These are phyloP conservation scores for Phaetusa simplex DNA, from an alignment of 2,113 vertebrate species.

Conservation along the genomic window DNA sequence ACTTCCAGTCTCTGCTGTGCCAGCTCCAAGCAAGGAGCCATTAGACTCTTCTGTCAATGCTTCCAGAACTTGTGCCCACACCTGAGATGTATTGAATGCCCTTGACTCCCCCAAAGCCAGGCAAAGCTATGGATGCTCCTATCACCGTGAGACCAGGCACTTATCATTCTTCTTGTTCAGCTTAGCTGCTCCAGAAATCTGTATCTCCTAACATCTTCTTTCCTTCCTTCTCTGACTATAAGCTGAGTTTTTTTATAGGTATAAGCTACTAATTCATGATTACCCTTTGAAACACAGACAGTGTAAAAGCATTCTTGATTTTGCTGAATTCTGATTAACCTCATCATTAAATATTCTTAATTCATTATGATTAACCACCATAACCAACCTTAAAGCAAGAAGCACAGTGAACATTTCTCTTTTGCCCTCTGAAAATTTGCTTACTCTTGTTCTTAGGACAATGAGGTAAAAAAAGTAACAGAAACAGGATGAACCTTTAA, in stretches of 20 bases:
- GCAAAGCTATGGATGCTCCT: neutral
- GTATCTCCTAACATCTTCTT: neutral
- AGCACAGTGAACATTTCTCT: neutral
- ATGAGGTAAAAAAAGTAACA: neutral
- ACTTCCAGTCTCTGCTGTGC: neutral
- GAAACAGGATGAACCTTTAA: neutral
- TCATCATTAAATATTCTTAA: neutral
- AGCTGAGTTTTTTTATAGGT: neutral
- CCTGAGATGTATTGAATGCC: neutral
- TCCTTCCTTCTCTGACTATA: neutral
- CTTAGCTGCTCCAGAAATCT: neutral
- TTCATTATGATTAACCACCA: neutral
- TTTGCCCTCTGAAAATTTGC: neutral
- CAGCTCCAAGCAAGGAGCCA: neutral
- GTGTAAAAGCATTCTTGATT: neutral
- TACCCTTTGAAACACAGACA: neutral
- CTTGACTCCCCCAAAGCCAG: neutral
- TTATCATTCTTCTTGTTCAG: neutral
- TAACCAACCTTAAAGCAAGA: neutral
- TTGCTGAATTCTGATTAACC: neutral
- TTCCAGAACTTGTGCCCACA: neutral
- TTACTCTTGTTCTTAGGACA: neutral
- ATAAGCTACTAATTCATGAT: neutral
- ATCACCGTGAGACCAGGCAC: rapidly evolving
- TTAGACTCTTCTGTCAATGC: neutral